Evolutionary conservation across 1,140 invertebrate species (phyloP).

Genomic region (Bombyx mandarina): DNA sequence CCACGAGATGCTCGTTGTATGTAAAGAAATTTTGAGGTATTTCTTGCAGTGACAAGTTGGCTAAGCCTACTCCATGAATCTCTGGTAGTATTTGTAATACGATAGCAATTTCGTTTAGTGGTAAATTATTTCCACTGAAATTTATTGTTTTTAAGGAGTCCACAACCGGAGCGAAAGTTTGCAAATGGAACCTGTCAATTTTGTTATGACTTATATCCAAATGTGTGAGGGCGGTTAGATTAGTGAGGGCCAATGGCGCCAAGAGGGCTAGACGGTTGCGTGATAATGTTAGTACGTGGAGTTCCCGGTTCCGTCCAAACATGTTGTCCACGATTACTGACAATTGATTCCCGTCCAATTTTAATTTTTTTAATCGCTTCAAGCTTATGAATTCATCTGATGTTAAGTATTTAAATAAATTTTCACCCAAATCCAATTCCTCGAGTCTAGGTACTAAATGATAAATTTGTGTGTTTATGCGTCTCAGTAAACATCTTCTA

Average conservation of each 20-base stretch:
- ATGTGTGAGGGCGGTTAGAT: constrained; percentile 75
- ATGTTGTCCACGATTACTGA: constrained; percentile 81
- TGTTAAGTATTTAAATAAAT: constrained; percentile 82
- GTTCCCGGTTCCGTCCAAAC: constrained; percentile 76
- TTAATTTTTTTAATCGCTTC: constrained; percentile 76
- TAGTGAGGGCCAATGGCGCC: constrained; percentile 77
- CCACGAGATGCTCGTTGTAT: constrained; percentile 51
- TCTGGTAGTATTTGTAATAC: constrained; percentile 72
- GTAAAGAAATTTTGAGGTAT: constrained; percentile 70
- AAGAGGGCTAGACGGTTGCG: constrained; percentile 82
- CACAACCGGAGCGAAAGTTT: constrained; percentile 73
- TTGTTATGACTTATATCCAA: constrained; percentile 83
- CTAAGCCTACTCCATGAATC: constrained; percentile 72
- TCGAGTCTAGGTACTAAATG: constrained; percentile 78
- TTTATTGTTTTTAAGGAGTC: constrained; percentile 75
- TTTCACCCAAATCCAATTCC: constrained; percentile 82
- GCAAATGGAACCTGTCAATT: constrained; percentile 75
- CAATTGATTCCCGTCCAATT: constrained; percentile 83
- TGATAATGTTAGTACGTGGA: constrained; percentile 73
- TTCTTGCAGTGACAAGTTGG: constrained; percentile 69
- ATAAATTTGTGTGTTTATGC: constrained; percentile 84
- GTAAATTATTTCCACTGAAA: constrained; percentile 77
- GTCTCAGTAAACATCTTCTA: constrained; percentile 76
- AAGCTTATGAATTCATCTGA: constrained; percentile 81
- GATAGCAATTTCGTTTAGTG: constrained; percentile 57